Conservation (phyloP, 2,888 invertebrate species). For the Eulithis testata region DNA sequence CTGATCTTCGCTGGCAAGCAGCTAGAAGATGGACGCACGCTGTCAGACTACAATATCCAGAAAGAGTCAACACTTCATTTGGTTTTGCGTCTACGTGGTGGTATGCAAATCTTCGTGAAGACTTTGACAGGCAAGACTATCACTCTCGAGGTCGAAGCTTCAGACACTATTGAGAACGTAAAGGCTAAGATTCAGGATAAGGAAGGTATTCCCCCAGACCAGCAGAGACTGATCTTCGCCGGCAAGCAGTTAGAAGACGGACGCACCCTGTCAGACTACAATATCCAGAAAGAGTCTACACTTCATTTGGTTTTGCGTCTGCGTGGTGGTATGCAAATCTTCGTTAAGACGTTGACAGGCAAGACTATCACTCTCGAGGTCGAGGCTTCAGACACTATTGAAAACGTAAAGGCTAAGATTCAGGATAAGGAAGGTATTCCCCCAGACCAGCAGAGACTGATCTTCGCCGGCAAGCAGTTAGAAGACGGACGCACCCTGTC, state of each 20-base stretch:
- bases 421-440: conserved; percentile 43
- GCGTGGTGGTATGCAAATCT: conserved; percentile 19
- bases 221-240: conserved; percentile 41
- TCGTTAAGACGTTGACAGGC: conserved; percentile 40
- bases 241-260: conserved; percentile 43
- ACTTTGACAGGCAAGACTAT: conserved; percentile 42
- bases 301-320: conserved; percentile 27
- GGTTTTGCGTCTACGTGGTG: conserved; percentile 40
- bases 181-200: conserved; percentile 44
- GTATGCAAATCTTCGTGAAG: conserved; percentile 46
- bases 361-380: conserved; percentile 41
- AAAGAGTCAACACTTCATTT: conserved; percentile 41
- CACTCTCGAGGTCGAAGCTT: conserved; percentile 39
- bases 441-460: conserved; percentile 41
- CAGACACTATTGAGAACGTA: conserved; percentile 41
- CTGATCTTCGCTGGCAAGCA: conserved; percentile 43
- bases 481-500: conserved; percentile 42
- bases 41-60: conserved; percentile 42
- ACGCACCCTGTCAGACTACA: conserved; percentile 40
- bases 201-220: conserved; percentile 43
- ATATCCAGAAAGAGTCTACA: conserved; percentile 42
- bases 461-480: conserved; percentile 41
- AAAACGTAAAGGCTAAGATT: conserved; percentile 42
- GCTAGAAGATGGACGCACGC: conserved; percentile 41
- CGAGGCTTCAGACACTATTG: conserved; percentile 40